Conservation (phyloP, 2,888 invertebrate species). For the Ophraella communa region DNA sequence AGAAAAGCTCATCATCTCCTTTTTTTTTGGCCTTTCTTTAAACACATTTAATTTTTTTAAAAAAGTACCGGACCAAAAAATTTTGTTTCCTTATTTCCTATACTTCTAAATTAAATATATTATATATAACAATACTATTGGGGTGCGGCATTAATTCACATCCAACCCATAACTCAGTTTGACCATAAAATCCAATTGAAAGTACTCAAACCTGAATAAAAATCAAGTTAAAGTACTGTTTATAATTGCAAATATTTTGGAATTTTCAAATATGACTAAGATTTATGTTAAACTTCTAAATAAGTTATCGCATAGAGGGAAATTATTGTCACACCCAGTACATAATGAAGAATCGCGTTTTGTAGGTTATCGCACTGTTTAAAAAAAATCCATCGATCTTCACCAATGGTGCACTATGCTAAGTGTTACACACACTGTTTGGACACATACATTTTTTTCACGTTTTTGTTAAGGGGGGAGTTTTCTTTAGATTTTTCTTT, state of each 20-base stretch:
- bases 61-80: conserved; percentile 39
- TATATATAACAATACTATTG: conserved; percentile 68
- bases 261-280: too few relatives aligned
- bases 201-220: too few relatives aligned
- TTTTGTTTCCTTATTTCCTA: conserved; percentile 52
- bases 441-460: conserved; percentile 53
- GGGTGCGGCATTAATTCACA: conserved; percentile 15
- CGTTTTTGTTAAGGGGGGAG: conserved; percentile 18
- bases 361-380: conserved; percentile 60
- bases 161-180: conserved; percentile 2
- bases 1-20: conserved; percentile 23
- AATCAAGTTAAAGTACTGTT: too few relatives aligned
- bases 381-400: conserved; percentile 60
- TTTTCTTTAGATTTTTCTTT: conserved; percentile 21
- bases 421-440: conserved; percentile 56
- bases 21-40: conserved; percentile 25
- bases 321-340: conserved; percentile 34
- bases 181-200: background rate
- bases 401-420: conserved; percentile 63
- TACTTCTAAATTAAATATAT: conserved; percentile 60
- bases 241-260: too few relatives aligned
- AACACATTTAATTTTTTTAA: conserved; percentile 31
- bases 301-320: conserved; percentile 9
- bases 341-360: conserved; percentile 53
- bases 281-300: too few relatives aligned